Conservation (phyloP, 2,113 vertebrate genomes). For the Podarcis cretensis region DNA sequence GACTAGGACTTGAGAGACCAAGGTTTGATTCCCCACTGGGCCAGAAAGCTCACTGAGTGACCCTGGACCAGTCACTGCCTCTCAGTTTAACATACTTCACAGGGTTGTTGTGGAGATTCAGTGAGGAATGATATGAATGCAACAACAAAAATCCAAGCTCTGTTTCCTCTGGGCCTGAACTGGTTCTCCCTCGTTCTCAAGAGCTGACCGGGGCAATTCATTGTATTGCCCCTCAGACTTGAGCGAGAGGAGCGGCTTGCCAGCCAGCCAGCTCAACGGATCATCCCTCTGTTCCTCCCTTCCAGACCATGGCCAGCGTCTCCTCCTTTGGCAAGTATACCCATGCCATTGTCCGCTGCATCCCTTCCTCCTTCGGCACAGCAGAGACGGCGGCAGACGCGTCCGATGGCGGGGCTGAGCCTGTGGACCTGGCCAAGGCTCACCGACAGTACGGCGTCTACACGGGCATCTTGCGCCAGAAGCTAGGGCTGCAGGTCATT, state of each 20-base stretch:
- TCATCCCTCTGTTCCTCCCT: constrained; percentile 38
- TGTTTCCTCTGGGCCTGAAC: no score
- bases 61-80: no score
- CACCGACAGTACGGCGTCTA: constrained; percentile 90
- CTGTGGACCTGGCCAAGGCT: constrained; percentile 86
- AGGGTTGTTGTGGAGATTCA: no score
- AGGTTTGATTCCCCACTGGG: no score
- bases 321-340: constrained; percentile 84
- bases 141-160: no score
- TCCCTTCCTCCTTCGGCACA: constrained; percentile 82
- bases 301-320: constrained; percentile 62
- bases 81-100: no score
- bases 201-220: neutral
- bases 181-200: neutral
- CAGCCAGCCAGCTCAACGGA: neutral
- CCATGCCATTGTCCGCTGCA: constrained; percentile 86
- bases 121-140: no score
- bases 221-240: neutral
- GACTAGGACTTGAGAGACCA: no score
- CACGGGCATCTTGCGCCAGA: constrained; percentile 89
- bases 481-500: constrained; percentile 91
- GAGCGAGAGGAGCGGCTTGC: neutral
- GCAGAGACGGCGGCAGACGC: constrained; percentile 22
- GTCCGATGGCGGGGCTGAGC: constrained; percentile 43
- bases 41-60: no score